Base-by-base conservation (phyloP, 2,797 vertebrate genomes). In the Buceros bicornis region DNA sequence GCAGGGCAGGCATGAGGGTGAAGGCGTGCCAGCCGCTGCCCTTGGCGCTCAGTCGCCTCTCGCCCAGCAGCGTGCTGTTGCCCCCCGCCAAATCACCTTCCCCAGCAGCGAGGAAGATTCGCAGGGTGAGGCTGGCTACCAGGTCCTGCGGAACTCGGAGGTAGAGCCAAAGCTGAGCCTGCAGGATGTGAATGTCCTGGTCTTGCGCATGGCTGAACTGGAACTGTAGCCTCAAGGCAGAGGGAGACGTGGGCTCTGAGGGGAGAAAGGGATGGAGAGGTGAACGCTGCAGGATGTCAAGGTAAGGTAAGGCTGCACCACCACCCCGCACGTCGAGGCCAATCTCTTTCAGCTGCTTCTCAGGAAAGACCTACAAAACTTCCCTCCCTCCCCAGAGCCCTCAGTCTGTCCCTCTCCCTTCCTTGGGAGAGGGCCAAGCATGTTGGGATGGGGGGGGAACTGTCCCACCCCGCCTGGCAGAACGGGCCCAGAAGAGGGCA, bases 21-120 rank as follows among this genome's bases (percentile, higher is more conserved):
- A 99, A 98, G 25, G 98, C 98, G 45, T 98, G 98, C 99, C 99
- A 99, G 76, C 98, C 98, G 4, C 98, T 98, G 54, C 97, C 97
- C 90, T 95, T 91, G 7, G 98, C 82, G 7, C 98, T 98, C 89
- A 99, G 93, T 57, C 89, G 98, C 97, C 98, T 98, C 94, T 99
- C 98, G 4, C 97, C 97, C 65, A 99, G 97, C 90, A 99, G 71
- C 0, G 98, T 98, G 77, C 97, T 98, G 10, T 98, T 98, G 28
- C 89, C 73, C 35, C 57, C 72, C 0, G 26, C 42, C 51, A 11
- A 6, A 3, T 8, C 58, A 4, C 56, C 85, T 5, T 28, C 10
- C 60, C 60, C 86, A 77, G 37, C 94, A 72, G 8, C 96, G 78
- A 62, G 93, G 78, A 97, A 97, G 81, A 97, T 90, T n/a, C 84